These are phyloP conservation scores for Misgurnus mizolepis DNA, from an alignment of 2,113 vertebrate genomes.

Conservation along the genomic window DNA sequence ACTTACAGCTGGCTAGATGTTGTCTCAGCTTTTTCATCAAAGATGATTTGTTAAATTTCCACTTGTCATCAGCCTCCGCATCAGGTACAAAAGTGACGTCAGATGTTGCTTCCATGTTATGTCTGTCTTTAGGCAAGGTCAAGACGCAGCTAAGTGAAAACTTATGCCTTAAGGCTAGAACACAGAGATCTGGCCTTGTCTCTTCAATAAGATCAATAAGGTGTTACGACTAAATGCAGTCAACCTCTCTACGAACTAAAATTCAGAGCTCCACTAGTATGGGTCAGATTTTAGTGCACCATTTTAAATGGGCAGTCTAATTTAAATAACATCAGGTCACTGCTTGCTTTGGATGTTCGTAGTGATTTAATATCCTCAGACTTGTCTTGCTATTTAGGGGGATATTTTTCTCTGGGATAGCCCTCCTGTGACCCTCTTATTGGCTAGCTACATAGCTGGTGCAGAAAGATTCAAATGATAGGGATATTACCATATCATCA, in stretches of 20 bases:
- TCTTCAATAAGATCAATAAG: neutral
- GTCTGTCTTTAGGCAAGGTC: neutral
- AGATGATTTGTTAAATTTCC: slow-evolving; percentile 39
- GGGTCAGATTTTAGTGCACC: slow-evolving; percentile 36
- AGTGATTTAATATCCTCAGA: slow-evolving; percentile 28
- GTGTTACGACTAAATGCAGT: neutral
- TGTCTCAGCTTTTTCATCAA: slow-evolving; percentile 48
- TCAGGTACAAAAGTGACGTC: neutral
- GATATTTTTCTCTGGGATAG: slow-evolving; percentile 3
- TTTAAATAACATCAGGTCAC: slow-evolving; percentile 22
- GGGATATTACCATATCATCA: slow-evolving; percentile 10
- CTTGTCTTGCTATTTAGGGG: slow-evolving; percentile 45
- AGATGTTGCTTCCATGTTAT: slow-evolving; percentile 8
- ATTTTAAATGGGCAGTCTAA: slow-evolving; percentile 15
- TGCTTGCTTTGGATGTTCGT: slow-evolving; percentile 9
- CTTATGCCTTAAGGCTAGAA: neutral
- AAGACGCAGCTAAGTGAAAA: neutral
- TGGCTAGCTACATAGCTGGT: slow-evolving; percentile 17
- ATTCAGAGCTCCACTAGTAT: neutral
- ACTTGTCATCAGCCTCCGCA: neutral
- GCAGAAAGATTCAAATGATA: slow-evolving; percentile 33
- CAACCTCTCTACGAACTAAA: neutral
- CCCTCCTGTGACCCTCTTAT: slow-evolving; percentile 28
- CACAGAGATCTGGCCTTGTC: neutral
- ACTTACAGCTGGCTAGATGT: slow-evolving; percentile 39